Conservation (phyloP, 1,140 invertebrate species). For the Glomeris maerens region DNA sequence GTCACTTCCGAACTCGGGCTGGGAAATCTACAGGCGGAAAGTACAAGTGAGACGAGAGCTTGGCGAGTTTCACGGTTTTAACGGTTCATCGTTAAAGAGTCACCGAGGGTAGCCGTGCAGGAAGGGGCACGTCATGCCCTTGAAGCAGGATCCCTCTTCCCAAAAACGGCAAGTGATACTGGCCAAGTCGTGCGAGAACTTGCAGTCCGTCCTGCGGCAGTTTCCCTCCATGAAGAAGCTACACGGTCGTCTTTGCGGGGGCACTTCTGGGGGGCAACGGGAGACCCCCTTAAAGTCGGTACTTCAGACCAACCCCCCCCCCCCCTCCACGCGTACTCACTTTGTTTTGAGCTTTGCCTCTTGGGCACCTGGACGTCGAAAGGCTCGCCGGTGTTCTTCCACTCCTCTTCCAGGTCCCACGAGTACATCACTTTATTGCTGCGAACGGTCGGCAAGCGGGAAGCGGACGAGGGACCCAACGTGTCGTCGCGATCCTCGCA, state of each 20-base stretch:
- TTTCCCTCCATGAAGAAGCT: constrained; percentile 38
- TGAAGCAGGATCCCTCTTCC: constrained; percentile 31
- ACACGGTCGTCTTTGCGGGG: constrained; percentile 27
- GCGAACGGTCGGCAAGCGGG: not conserved
- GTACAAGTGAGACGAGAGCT: too few species aligned
- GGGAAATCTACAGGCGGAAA: too few species aligned
- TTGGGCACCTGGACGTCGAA: constrained; percentile 16
- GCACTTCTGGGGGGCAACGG: constrained; percentile 5
- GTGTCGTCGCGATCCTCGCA: too few species aligned
- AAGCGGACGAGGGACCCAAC: too few species aligned
- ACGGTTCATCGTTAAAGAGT: too few species aligned
- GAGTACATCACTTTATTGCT: constrained; percentile 11
- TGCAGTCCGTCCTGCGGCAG: constrained; percentile 36
- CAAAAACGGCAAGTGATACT: constrained; percentile 39
- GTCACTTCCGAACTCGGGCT: too few species aligned
- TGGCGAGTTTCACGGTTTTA: too few species aligned
- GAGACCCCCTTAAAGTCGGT: not conserved
- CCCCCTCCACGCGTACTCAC: not conserved
- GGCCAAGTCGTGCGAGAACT: constrained; percentile 38
- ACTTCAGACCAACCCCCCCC: constrained; percentile 13
- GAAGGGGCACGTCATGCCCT: constrained; percentile 37
- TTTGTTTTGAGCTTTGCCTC: not conserved
- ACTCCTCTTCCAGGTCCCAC: constrained; percentile 20
- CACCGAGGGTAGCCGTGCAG: constrained; percentile 32
- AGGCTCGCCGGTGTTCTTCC: constrained; percentile 19